These are phyloP conservation scores for Halcyon badia DNA, from an alignment of 2,797 vertebrate species.

Conservation along the genomic window DNA sequence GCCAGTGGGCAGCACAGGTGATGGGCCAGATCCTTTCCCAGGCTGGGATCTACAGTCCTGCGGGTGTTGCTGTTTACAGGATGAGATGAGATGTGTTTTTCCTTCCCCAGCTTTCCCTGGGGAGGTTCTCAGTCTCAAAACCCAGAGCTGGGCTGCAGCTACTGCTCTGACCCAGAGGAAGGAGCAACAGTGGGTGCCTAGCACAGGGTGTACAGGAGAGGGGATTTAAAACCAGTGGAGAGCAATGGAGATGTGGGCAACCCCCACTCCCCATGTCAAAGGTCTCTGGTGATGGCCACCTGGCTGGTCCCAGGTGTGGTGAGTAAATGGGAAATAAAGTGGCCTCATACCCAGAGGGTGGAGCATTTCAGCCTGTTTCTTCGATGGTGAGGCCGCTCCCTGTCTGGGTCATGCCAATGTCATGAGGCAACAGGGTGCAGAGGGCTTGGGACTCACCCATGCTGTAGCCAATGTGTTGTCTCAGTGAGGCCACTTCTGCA, in stretches of 20 bases:
- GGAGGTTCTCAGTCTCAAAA: fast-evolving
- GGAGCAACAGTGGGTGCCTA: not conserved
- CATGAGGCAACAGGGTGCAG: not conserved
- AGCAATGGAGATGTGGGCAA: not conserved
- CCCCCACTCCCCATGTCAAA: fast-evolving
- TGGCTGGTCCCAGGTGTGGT: not conserved
- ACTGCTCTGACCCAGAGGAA: not conserved
- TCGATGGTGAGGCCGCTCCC: not conserved
- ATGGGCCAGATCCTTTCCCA: not conserved
- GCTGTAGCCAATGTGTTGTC: not conserved
- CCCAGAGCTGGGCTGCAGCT: not conserved
- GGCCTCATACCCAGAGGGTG: not conserved
- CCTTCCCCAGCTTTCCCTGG: not conserved
- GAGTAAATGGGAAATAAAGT: not conserved
- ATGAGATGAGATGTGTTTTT: not conserved
- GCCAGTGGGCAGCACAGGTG: not conserved
- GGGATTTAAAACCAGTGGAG: not conserved
- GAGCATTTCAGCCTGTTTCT: fast-evolving
- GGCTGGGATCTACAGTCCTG: not conserved
- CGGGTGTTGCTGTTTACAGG: fast-evolving
- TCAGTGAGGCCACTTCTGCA: not conserved
- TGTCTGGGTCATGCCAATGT: fast-evolving
- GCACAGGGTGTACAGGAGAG: fast-evolving
- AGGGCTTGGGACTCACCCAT: not conserved
- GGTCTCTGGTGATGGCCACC: not conserved